Base-by-base conservation (phyloP, 2,113 vertebrate species). In the Vidua chalybeata region DNA sequence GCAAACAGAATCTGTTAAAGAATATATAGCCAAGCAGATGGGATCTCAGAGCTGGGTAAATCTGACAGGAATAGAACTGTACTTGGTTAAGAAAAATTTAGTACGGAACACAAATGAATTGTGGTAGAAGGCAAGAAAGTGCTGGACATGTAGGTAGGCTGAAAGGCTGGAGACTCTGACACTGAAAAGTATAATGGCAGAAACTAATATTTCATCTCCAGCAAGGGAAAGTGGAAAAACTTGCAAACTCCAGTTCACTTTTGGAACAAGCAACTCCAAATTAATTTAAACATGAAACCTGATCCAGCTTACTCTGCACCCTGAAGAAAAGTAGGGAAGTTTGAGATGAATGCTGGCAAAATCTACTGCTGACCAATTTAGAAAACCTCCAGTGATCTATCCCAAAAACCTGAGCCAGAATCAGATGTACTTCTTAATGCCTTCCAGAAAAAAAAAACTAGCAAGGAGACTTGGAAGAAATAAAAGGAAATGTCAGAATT, bases 1-100 rank as follows among this genome's bases (percentile, higher is more conserved):
- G 72, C 56, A 90, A 96, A 94, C 79, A 89, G 91, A 93, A 63
- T 74, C 74, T 77, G 92, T 58, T 94, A 86, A 89, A 89, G 93
- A 97, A 94, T 87, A 81, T 64, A 82, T 85, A 94, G 79, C 86
- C 62, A 95, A 93, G 90, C 88, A 96, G 94, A 95, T 96, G 92
- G 94, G 93, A 95, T 94, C 76, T 87, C 76, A 96, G 90, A 90
- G 39, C 89, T 84, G 92, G 84, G 76, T 94, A 93, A 96, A 95
- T 88, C 79, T 93, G 92, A 95, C 93, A 96, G 85, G 84, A 97
- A 95, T 94, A 93, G 94, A 96, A 80, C 86, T 89, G 86, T 90
- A 93, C 68, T 96, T 84, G 61, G 82, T 90, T 94, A 75, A 85
- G 56, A 94, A 93, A 90, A 94, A 90, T 39, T 92, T 94, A 92